Evolutionary conservation across 2,113 vertebrate species (phyloP).

Genomic region (Sardina pilchardus): DNA sequence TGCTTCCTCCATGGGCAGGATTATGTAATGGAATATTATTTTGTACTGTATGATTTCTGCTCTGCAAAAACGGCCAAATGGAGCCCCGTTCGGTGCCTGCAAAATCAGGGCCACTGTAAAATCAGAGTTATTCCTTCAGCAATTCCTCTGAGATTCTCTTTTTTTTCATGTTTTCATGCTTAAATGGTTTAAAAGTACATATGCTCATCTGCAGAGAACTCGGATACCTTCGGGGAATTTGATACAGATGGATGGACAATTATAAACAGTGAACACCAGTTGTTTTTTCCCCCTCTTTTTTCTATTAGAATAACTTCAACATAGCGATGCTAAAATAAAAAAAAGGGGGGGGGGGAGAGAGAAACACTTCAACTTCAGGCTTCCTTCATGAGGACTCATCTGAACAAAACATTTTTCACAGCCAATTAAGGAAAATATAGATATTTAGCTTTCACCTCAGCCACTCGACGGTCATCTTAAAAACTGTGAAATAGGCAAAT

Average conservation of each 20-base stretch:
- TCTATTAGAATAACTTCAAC: neutral
- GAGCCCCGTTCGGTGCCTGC: neutral
- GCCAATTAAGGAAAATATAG: neutral
- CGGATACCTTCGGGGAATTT: neutral
- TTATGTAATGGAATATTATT: constrained; percentile 13
- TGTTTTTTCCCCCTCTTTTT: neutral
- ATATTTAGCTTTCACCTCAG: neutral
- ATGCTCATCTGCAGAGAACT: neutral
- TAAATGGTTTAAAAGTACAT: constrained; percentile 5
- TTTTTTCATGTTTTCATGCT: neutral
- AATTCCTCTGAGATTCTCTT: neutral
- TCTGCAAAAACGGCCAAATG: neutral
- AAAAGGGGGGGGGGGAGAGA: no score
- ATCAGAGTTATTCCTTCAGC: neutral
- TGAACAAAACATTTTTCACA: neutral
- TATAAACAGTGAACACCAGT: constrained; percentile 6
- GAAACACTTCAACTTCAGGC: neutral
- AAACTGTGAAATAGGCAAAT: neutral
- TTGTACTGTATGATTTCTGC: neutral
- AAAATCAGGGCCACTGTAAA: neutral
- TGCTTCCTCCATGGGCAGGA: neutral
- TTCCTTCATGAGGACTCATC: neutral
- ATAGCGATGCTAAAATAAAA: neutral
- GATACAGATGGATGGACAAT: neutral
- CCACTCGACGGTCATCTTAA: neutral